A percentile compares a stretch with the other conserved stretches of the same genome.
Evolutionary conservation across 1,140 invertebrate species (phyloP).

Genomic region (Drosophila obscura): DNA sequence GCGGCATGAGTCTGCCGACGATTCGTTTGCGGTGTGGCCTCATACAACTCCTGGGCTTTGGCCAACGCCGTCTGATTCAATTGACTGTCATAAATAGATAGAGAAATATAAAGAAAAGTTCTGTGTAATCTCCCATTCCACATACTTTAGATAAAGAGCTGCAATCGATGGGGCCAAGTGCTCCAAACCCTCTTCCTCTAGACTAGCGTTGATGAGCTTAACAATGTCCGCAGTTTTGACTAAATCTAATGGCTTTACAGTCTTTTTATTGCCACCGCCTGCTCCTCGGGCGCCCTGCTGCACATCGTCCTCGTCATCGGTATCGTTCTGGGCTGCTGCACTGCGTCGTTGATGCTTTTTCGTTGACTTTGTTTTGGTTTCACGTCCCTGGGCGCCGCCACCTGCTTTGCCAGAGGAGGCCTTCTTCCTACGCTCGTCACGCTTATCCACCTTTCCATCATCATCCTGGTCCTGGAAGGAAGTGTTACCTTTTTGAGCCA

Average conservation of each 20-base stretch:
- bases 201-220: constrained; percentile 86
- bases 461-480: constrained; percentile 50
- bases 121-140: not conserved
- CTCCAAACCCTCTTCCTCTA: constrained; percentile 88
- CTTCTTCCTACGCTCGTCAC: constrained; percentile 95
- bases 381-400: constrained; percentile 95
- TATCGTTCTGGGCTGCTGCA: constrained; percentile 86
- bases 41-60: constrained; percentile 88
- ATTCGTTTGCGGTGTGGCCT: constrained; percentile 88
- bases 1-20: constrained; percentile 91
- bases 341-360: constrained; percentile 89
- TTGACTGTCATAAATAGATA: constrained; percentile 60
- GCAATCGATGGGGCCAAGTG: constrained; percentile 87
- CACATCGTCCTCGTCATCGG: constrained; percentile 85
- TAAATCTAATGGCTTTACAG: constrained; percentile 57
- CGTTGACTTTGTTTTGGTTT: constrained; percentile 97
- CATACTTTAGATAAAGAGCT: constrained; percentile 85
- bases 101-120: constrained; percentile 10
- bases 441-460: constrained; percentile 88
- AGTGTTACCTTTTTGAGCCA: constrained; percentile 81
- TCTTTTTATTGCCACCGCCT: constrained; percentile 42
- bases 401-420: constrained; percentile 93
- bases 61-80: constrained; percentile 85
- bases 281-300: constrained; percentile 6
- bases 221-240: constrained; percentile 89